phyloP scores from a whole-genome alignment of 2,888 invertebrate genomes.

The Dryobota labecula region DNA sequence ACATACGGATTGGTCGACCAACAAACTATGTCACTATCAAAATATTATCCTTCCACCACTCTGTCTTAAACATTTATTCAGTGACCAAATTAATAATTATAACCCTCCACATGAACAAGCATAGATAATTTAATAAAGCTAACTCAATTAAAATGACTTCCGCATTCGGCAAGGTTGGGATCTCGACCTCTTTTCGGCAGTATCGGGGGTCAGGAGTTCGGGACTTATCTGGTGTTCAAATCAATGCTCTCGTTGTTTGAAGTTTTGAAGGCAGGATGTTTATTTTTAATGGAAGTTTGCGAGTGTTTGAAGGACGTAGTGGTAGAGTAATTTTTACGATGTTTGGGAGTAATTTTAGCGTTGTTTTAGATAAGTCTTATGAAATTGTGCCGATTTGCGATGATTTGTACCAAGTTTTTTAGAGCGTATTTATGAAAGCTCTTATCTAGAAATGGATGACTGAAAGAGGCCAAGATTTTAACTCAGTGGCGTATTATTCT shows the following conservation, averaged over 20 bases:
- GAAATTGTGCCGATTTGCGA: background rate
- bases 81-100: constrained; percentile 29
- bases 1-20: too few relatives aligned
- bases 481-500: background rate
- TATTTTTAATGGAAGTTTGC: constrained; percentile 32
- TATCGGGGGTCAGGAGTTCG: constrained; percentile 64
- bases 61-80: constrained; percentile 3
- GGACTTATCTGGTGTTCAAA: constrained; percentile 51
- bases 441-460: background rate
- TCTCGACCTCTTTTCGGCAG: constrained; percentile 55
- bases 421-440: background rate
- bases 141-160: constrained; percentile 51
- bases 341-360: background rate
- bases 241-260: constrained; percentile 61
- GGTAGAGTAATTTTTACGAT: background rate
- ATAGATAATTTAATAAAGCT: constrained; percentile 47
- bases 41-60: constrained; percentile 16
- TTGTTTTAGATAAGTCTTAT: background rate
- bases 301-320: constrained; percentile 2
- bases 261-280: constrained; percentile 38
- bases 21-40: background rate
- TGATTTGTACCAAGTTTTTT: background rate
- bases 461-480: background rate
- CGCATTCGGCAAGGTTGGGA: constrained; percentile 59
- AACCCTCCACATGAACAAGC: constrained; percentile 45